Evolutionary conservation across 2,797 vertebrate species (phyloP).

Genomic region (Rhinatrema bivittatum): DNA sequence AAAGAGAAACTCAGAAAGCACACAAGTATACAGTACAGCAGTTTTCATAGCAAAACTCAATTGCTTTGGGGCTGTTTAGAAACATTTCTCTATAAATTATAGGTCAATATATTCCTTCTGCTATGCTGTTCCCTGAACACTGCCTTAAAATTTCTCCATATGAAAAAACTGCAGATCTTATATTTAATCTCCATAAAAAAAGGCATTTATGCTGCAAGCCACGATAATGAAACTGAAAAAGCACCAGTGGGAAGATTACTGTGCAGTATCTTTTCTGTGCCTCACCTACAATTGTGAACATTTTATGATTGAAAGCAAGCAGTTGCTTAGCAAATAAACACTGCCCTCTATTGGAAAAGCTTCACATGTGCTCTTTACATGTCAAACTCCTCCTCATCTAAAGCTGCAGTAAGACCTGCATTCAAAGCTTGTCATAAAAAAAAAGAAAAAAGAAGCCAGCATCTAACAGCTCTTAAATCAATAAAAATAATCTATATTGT

Average conservation of each 20-base stretch:
- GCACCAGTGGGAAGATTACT: conserved; percentile 2
- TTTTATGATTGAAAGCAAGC: accelerated
- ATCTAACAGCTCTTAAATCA: no score
- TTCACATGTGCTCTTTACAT: background rate
- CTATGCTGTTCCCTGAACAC: conserved; percentile 3
- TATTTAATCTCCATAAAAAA: conserved; percentile 15
- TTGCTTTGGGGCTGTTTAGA: no score
- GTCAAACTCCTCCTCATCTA: no score
- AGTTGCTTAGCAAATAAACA: conserved; percentile 40
- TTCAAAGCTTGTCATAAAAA: no score
- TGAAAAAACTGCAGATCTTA: background rate
- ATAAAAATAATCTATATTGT: no score
- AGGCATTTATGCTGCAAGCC: conserved; percentile 13
- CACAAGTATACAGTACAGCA: no score
- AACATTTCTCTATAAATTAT: no score
- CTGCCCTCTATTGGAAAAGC: conserved; percentile 51
- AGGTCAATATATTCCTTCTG: no score
- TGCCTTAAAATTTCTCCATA: conserved; percentile 9
- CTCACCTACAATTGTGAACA: background rate
- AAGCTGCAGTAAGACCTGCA: no score
- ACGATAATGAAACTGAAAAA: conserved; percentile 20
- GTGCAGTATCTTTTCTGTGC: conserved; percentile 25
- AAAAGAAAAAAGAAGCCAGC: no score
- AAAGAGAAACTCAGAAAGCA: no score
- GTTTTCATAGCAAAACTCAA: no score